Conservation (phyloP, 1,140 invertebrate species). For the Acromyrmex echinatior region DNA sequence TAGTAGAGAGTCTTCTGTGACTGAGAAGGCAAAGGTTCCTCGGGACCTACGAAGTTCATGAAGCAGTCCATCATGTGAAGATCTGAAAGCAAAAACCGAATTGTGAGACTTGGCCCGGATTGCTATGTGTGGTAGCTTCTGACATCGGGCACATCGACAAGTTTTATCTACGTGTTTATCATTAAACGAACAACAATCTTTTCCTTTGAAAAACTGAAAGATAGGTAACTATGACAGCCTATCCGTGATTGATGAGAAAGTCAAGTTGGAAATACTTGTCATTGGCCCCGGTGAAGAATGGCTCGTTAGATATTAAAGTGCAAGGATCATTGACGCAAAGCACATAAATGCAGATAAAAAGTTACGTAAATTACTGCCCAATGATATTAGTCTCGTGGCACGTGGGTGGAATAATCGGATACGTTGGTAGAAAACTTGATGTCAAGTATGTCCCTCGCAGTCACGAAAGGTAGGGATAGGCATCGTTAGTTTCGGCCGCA, state of each 20-base stretch:
- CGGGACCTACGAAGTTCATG: slow-evolving; percentile 52
- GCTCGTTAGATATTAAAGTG: slow-evolving; percentile 24
- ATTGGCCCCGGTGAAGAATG: slow-evolving; percentile 9
- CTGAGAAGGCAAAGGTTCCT: not conserved
- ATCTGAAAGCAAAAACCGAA: slow-evolving; percentile 69
- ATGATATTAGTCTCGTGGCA: slow-evolving; percentile 38
- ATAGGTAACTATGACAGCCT: not conserved
- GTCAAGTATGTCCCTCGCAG: slow-evolving; percentile 9
- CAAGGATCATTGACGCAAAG: slow-evolving; percentile 39
- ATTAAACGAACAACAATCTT: not conserved
- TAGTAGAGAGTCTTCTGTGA: slow-evolving; percentile 83
- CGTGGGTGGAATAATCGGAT: not conserved
- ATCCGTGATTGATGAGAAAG: not conserved
- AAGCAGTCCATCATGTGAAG: slow-evolving; percentile 66
- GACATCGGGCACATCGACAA: slow-evolving; percentile 23
- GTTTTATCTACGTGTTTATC: slow-evolving; percentile 9
- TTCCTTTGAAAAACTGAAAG: not conserved
- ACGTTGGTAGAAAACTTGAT: slow-evolving; percentile 15
- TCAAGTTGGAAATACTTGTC: slow-evolving; percentile 11
- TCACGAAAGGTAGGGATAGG: not conserved
- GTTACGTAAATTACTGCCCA: slow-evolving; percentile 23
- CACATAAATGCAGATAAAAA: slow-evolving; percentile 38
- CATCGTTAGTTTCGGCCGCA: slow-evolving; percentile 48
- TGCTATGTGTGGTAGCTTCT: not conserved
- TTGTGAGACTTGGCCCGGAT: slow-evolving; percentile 42